Base-by-base conservation (phyloP, 2,888 invertebrate genomes). In the Phyllotreta cruciferae region DNA sequence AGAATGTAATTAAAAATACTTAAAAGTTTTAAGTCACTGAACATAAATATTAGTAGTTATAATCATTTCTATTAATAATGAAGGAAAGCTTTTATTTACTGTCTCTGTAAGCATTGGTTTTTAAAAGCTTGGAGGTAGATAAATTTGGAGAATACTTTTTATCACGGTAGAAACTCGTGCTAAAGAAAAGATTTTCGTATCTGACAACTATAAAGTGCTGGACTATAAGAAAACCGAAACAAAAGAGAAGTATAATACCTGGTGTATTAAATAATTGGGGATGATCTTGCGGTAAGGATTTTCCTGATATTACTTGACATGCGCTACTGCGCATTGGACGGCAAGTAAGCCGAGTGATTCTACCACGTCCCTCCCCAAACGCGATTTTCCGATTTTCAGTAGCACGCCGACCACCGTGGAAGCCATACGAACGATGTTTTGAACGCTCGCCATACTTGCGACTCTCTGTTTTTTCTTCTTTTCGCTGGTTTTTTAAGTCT, bases 221-320 rank as follows among this genome's bases (percentile, higher is more conserved):
- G 38, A 7, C 44, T 35, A 49, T 13, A 41, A 38, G 14, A 44
- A 58, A 49, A 47, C 9, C 49, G 50, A 47, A 58, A 50, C 50
- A 50, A 36, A 36, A 50, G 7, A 47, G 36, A 9, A 35, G 36
- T 10, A 11, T 14, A 36, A 50, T 50, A 50, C 36, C 47, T 57
- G 34, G 53, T 50, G 56, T 63, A 61, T 60, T 57, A 53, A 41
- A 49, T 62, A 60, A 60, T 67, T 63, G 47, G 54, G 57, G 60
- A 66, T 66, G 54, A 66, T 67, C 66, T 66, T 71, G 68, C 70
- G 68, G 67, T 66, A 66, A 62, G 63, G 62, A 67, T 62, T 54
- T 64, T 61, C 62, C 60, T 49, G 56, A 56, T 62, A 57, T 65
- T 57, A 69, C 49, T 63, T 63, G 64, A 53, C 71, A 70, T 69